These are phyloP conservation scores for Cyphomyrus discorhynchus DNA, from an alignment of 2,113 vertebrate genomes.

Conservation along the genomic window DNA sequence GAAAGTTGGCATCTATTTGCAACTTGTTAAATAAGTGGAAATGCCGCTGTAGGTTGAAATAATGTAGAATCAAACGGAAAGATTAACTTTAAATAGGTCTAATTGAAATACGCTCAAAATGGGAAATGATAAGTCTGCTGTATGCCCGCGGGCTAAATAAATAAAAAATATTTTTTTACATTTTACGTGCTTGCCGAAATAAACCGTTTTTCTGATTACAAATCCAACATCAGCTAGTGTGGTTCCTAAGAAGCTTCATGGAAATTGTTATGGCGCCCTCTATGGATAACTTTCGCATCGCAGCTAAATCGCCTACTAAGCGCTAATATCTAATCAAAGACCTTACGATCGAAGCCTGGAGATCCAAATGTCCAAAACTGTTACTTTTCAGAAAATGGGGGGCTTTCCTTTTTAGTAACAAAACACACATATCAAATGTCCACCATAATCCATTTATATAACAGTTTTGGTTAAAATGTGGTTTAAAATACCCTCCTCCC, in stretches of 20 bases:
- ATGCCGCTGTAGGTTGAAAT: not conserved
- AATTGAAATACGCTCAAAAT: not conserved
- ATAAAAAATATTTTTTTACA: not conserved
- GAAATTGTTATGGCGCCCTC: not conserved
- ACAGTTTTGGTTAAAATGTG: no score
- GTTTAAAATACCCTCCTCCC: no score
- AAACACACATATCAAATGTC: no score
- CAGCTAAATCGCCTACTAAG: not conserved
- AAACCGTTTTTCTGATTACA: not conserved
- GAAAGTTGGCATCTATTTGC: not conserved
- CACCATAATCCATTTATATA: no score
- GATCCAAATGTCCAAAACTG: not conserved
- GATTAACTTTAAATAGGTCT: not conserved
- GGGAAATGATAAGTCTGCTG: not conserved
- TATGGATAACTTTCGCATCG: not conserved
- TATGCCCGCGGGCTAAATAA: not conserved
- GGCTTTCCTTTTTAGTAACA: no score
- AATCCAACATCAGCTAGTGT: not conserved
- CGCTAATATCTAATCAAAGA: not conserved
- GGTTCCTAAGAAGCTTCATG: not conserved
- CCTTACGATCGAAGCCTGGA: not conserved
- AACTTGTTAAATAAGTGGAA: not conserved
- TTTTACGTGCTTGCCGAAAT: not conserved
- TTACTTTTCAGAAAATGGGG: no score
- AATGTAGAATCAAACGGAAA: not conserved